Conservation (phyloP, 2,797 vertebrate genomes). For the Hipposideros larvatus region DNA sequence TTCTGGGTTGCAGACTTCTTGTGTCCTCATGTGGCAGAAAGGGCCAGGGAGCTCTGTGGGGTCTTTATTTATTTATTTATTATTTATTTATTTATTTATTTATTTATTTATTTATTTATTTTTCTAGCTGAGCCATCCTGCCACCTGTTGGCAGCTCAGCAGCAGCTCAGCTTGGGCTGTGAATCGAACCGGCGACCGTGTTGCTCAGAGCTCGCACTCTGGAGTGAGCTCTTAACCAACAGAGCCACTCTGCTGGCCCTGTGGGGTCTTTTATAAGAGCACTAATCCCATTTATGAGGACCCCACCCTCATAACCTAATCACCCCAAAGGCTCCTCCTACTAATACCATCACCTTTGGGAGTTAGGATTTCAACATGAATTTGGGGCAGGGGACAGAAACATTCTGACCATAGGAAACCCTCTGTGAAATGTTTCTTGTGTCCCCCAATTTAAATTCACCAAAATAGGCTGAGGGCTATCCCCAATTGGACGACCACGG, state of each 20-base stretch:
- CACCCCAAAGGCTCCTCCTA: background rate
- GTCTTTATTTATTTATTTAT: background rate
- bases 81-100: too few relatives aligned
- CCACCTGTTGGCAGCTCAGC: too few relatives aligned
- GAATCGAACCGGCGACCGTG: too few relatives aligned
- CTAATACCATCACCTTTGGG: background rate
- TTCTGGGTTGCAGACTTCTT: background rate
- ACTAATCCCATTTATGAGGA: background rate
- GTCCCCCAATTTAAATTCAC: slow-evolving; percentile 6
- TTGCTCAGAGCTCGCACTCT: too few relatives aligned
- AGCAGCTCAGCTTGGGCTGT: too few relatives aligned
- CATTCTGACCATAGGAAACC: background rate
- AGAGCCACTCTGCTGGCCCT: too few relatives aligned
- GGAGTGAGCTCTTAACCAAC: too few relatives aligned
- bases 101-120: too few relatives aligned
- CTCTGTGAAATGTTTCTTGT: background rate
- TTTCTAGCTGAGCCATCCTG: too few relatives aligned
- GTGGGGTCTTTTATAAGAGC: background rate
- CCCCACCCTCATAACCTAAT: background rate
- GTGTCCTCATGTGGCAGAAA: background rate
- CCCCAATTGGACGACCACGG: background rate
- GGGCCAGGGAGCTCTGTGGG: background rate
- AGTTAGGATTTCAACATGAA: background rate
- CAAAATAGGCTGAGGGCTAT: background rate
- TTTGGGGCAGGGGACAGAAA: background rate